phyloP scores from a whole-genome alignment of 1,140 invertebrate genomes.

The Dreissena rostriformis region DNA sequence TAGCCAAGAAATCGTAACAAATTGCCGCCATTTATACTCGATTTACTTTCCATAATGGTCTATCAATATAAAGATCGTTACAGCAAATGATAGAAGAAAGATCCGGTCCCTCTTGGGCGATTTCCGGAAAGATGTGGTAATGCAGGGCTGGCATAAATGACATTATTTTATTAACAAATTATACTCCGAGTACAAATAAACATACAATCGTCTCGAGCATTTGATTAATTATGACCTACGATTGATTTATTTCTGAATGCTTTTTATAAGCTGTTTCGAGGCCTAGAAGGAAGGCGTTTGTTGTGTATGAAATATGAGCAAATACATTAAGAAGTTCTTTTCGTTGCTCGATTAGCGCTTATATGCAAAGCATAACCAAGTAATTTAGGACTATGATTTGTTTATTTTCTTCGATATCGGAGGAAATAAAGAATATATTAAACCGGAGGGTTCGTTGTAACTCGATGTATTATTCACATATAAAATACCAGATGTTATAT shows the following conservation, averaged over 20 bases:
- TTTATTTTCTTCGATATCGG: too few relatives aligned
- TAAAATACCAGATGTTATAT: too few relatives aligned
- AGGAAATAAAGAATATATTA: too few relatives aligned
- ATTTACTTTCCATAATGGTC: conserved; percentile 49
- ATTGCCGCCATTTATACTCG: conserved; percentile 54
- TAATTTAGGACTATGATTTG: too few relatives aligned
- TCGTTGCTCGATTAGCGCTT: too few relatives aligned
- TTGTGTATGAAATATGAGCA: too few relatives aligned
- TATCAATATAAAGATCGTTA: conserved; percentile 53
- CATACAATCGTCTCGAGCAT: conserved; percentile 23
- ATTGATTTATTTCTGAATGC: conserved; percentile 2
- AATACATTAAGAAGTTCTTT: too few relatives aligned
- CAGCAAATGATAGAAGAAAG: conserved; percentile 53
- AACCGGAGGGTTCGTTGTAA: too few relatives aligned
- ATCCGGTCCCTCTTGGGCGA: conserved; percentile 6
- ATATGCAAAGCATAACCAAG: too few relatives aligned
- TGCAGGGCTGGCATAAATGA: conserved; percentile 45
- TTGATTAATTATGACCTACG: conserved; percentile 54
- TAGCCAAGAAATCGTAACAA: conserved; percentile 54
- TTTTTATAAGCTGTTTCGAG: not conserved
- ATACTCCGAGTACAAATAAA: conserved; percentile 46
- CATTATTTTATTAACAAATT: conserved; percentile 56
- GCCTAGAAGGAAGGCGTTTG: too few relatives aligned
- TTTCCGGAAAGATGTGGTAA: conserved; percentile 41
- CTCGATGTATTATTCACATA: too few relatives aligned